Evolutionary conservation across 2,113 vertebrate species (phyloP).

Genomic region (Carettochelys insculpta): DNA sequence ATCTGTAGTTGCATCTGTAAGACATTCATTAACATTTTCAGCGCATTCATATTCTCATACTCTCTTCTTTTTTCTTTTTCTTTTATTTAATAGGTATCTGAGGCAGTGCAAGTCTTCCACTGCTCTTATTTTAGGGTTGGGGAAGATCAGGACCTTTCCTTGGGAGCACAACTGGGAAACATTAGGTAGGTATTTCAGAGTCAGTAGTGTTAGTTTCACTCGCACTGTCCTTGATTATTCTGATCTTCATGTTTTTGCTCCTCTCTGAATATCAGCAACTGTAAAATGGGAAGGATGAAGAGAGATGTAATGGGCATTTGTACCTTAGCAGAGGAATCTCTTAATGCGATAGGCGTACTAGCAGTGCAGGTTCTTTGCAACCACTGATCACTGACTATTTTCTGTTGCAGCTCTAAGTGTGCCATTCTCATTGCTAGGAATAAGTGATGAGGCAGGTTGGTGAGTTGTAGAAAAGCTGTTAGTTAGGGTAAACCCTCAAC

Average conservation of each 20-base stretch:
- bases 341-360: not conserved
- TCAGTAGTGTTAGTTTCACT: not conserved
- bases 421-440: not conserved
- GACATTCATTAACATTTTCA: not conserved
- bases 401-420: not conserved
- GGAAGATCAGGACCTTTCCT: rapidly evolving
- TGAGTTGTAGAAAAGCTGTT: not conserved
- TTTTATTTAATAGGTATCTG: not conserved
- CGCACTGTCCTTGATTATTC: not conserved
- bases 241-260: not conserved
- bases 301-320: not conserved
- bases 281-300: not conserved
- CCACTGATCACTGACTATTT: not conserved
- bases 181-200: not conserved
- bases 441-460: not conserved
- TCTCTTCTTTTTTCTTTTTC: not conserved
- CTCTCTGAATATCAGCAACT: not conserved
- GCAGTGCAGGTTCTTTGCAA: not conserved
- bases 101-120: not conserved
- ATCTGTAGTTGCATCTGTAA: not conserved
- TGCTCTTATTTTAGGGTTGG: not conserved
- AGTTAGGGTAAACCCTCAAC: too few species aligned
- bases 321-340: not conserved
- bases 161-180: not conserved
- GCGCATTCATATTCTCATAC: not conserved